Conservation (phyloP, 2,888 invertebrate species). For the Agrotis ipsilon region DNA sequence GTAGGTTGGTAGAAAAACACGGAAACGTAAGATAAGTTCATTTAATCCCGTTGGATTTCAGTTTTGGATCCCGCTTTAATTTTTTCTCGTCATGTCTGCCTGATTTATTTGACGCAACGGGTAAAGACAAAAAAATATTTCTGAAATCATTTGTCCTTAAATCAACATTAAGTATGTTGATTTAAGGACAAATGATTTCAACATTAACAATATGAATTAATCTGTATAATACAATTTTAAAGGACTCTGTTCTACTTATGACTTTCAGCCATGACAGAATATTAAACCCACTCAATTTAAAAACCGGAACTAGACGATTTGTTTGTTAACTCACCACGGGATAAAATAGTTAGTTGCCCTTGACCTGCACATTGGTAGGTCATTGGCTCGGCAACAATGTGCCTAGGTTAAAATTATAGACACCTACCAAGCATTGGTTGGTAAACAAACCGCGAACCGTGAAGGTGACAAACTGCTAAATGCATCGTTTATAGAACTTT, state of each 20-base stretch:
- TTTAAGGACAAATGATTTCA: no score
- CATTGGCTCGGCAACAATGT: not conserved
- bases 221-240: no score
- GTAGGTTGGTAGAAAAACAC: no score
- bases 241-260: no score
- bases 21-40: no score
- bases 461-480: slow-evolving; percentile 16
- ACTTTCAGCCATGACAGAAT: not conserved
- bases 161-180: no score
- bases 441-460: slow-evolving; percentile 5
- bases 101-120: no score
- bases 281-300: not conserved
- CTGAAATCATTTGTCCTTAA: not conserved
- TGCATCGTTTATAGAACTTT: slow-evolving; percentile 7
- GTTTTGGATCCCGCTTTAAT: no score
- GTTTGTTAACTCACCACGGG: not conserved
- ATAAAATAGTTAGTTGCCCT: not conserved
- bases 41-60: no score
- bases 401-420: not conserved
- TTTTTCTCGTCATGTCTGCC: no score
- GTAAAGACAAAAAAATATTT: not conserved
- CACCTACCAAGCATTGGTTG: not conserved
- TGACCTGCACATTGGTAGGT: not conserved
- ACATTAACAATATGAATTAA: no score
- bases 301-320: not conserved